Base-by-base conservation (phyloP, 2,113 vertebrate species). In the Dermatemys mawii region DNA sequence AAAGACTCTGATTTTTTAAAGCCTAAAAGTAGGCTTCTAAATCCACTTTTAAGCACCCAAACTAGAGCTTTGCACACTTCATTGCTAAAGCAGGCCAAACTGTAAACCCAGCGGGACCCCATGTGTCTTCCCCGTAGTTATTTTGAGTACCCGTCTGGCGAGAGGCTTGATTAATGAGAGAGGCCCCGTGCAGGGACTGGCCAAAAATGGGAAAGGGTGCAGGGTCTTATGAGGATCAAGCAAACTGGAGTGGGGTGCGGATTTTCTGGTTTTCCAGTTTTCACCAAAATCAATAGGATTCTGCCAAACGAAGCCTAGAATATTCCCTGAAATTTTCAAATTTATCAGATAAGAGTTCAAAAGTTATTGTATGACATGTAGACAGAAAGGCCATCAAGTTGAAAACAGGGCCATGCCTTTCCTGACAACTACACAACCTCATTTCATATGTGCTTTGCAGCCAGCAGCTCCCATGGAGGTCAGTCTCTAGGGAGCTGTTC, bases 1-100 rank as follows among this genome's bases (percentile, higher is more conserved):
- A 22, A 84, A 87, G 11, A 27, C 53, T 35, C 26, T 48, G n/a
- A 16, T 78, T 57, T 75, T 24, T 24, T 17, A 38, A 94, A 50
- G 29, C 46, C 19, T 79, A 10, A 46, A 49, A 54, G 27, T 49
- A 38, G 22, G 11, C 26, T 19, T 14, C 38, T 73, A 41, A 73
- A 21, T 41, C 8, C 67, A 73, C 38, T 41, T 73, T 73, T 73
- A 24, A n/a, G 5, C 67, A 38, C 22, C 16, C 41, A 4, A 38
- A 0, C 8, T 17, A 78, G 67, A 73, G 19, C n/a, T 29, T 55
- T 48, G 32, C 46, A 41, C n/a, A 21, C 44, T 46, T 84, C 32
- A 4, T 0, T 1, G 12, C 63, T 29, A 38, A n/a, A 10, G 0
- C 9, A 70, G 63, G 53, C 48, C 35, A 48, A 49, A 53, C 51